Percentiles rank a stretch among this genome's conserved stretches.
These are phyloP conservation scores for Erebia aethiops DNA, from an alignment of 2,888 invertebrate species.

Conservation along the genomic window DNA sequence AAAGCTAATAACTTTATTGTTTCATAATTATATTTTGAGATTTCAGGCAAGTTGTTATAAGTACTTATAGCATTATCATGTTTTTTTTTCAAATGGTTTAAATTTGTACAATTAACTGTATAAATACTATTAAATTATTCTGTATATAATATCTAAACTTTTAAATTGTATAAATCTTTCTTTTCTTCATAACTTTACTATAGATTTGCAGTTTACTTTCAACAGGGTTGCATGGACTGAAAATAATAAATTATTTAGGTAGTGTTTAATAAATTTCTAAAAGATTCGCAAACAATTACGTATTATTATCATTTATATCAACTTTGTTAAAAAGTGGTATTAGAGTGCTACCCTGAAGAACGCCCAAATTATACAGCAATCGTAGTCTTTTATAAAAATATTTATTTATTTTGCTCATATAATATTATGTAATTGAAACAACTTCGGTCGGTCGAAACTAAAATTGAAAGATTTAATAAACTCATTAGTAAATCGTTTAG, in stretches of 20 bases:
- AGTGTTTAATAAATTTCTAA: constrained; percentile 18
- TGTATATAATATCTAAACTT: constrained; percentile 19
- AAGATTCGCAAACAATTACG: constrained; percentile 4
- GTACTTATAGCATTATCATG: background rate
- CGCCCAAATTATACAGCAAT: constrained; percentile 19
- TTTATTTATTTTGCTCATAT: too few species aligned
- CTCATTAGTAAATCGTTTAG: constrained; percentile 26
- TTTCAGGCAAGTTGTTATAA: background rate
- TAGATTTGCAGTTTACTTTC: constrained; percentile 21
- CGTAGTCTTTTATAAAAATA: background rate
- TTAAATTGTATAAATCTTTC: constrained; percentile 18
- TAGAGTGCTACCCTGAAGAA: constrained; percentile 42
- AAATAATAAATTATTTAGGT: constrained; percentile 21
- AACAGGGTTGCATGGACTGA: constrained; percentile 26
- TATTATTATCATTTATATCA: constrained; percentile 40
- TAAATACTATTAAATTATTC: constrained; percentile 17
- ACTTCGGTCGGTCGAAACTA: constrained; percentile 24
- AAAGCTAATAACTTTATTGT: background rate
- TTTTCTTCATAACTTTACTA: constrained; percentile 1
- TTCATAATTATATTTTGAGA: background rate
- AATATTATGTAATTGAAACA: background rate
- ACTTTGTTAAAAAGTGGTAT: constrained; percentile 39
- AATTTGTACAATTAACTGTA: constrained; percentile 7
- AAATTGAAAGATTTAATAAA: constrained; percentile 9
- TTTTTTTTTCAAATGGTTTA: constrained; percentile 12